phyloP scores from a whole-genome alignment of 2,797 vertebrate species.

The Alfaro cultratus region DNA sequence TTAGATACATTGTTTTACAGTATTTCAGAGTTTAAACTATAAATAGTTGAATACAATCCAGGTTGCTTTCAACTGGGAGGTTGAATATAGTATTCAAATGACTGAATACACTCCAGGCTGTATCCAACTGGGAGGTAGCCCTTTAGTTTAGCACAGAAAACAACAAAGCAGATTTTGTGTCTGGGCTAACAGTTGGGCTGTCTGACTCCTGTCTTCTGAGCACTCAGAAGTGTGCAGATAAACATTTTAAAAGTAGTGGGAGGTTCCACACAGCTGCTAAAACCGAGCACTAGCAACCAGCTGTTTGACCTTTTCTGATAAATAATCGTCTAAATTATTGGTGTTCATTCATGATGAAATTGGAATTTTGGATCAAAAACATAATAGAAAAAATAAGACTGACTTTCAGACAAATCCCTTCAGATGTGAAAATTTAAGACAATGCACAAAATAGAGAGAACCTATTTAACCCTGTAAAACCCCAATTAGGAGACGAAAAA shows the following conservation, averaged over 20 bases:
- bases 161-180: neutral
- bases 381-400: neutral
- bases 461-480: no score
- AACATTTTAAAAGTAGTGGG: neutral
- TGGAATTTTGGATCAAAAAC: neutral
- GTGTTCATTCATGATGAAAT: neutral
- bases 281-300: neutral
- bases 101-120: neutral
- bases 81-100: neutral
- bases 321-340: neutral
- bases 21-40: neutral
- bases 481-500: no score
- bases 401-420: neutral
- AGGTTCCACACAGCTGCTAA: neutral
- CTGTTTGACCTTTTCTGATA: neutral
- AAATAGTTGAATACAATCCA: neutral
- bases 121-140: no score
- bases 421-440: neutral
- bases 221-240: neutral
- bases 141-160: neutral
- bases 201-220: neutral
- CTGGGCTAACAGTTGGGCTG: neutral
- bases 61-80: neutral
- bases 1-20: neutral
- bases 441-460: neutral